These are phyloP conservation scores for Goniozus legneri DNA, from an alignment of 1,140 invertebrate species.

Conservation along the genomic window DNA sequence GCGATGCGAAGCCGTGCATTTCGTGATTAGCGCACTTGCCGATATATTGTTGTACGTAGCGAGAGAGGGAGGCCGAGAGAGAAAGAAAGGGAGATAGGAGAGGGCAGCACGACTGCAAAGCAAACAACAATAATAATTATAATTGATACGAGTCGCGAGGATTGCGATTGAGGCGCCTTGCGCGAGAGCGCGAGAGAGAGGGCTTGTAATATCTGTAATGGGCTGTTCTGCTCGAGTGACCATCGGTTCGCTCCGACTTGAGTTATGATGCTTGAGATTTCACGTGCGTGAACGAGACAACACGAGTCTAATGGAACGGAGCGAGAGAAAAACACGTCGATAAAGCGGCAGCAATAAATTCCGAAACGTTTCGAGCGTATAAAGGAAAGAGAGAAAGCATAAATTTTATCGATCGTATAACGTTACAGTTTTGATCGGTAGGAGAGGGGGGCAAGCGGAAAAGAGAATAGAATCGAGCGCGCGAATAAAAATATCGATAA, in stretches of 20 bases:
- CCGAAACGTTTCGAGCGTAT: too few relatives aligned
- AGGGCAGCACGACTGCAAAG: conserved; percentile 32
- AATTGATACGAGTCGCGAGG: conserved; percentile 37
- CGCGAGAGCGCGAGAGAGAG: not conserved
- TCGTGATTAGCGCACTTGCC: too few relatives aligned
- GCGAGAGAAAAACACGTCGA: too few relatives aligned
- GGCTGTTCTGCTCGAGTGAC: conserved; percentile 50
- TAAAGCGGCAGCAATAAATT: too few relatives aligned
- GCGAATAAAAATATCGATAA: too few relatives aligned
- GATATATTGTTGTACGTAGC: not conserved
- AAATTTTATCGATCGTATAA: too few relatives aligned
- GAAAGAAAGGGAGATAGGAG: not conserved
- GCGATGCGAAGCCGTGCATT: not conserved
- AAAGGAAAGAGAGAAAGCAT: too few relatives aligned
- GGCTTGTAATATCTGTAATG: conserved; percentile 47
- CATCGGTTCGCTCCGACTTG: conserved; percentile 35
- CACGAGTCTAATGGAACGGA: too few relatives aligned
- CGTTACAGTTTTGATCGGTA: too few relatives aligned
- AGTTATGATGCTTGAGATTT: conserved; percentile 51
- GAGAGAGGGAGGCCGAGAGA: conserved; percentile 2
- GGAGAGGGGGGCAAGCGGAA: too few relatives aligned
- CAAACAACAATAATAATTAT: conserved; percentile 55
- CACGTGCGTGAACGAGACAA: too few relatives aligned
- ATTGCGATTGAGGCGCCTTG: not conserved
- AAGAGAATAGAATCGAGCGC: too few relatives aligned